Base-by-base conservation (phyloP, 2,113 vertebrate genomes). In the Labeo rohita region DNA sequence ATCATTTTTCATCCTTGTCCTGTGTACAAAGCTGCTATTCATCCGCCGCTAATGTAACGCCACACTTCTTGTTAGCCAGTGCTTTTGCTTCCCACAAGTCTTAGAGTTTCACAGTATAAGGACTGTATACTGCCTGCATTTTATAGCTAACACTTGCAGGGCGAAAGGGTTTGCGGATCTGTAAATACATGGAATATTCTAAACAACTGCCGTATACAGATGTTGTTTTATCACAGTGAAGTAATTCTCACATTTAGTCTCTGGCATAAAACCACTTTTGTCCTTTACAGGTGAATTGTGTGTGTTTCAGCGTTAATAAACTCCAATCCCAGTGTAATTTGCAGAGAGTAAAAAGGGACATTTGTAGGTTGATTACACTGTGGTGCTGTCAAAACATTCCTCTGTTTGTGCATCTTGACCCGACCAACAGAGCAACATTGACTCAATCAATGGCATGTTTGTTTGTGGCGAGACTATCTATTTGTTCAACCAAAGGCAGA, bases 21-120 rank as follows among this genome's bases (percentile, higher is more conserved):
- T 92, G 90, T 90, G 90, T 93, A 95, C 94, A 95, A 95, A 94
- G 93, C 93, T 90, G 90, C 92, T 92, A 94, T 94, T 95, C 93
- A 95, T 93, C 90, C 90, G 89, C 90, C 87, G 85, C 91, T 94
- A 92, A 93, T 93, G 89, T 92, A 92, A 93, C 87, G 91, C 92
- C 94, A 92, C 94, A 93, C 93, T 92, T 92, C 90, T 84, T 85
- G 54, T 89, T 88, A 87, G 78, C 85, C 72, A 82, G 90, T 87
- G 61, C 82, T 80, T 90, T 74, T 85, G 84, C 83, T 90, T 87
- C 88, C 87, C 86, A 91, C 76, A 87, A 85, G 89, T 89, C 86
- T 88, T 84, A 72, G 81, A 81, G 76, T 65, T 70, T 84, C 43
- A 54, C 54, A 54, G 49, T 36, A 49, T 52, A 75, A 65, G 23